Conservation (phyloP, 2,888 invertebrate species). For the Hydriomena furcata region DNA sequence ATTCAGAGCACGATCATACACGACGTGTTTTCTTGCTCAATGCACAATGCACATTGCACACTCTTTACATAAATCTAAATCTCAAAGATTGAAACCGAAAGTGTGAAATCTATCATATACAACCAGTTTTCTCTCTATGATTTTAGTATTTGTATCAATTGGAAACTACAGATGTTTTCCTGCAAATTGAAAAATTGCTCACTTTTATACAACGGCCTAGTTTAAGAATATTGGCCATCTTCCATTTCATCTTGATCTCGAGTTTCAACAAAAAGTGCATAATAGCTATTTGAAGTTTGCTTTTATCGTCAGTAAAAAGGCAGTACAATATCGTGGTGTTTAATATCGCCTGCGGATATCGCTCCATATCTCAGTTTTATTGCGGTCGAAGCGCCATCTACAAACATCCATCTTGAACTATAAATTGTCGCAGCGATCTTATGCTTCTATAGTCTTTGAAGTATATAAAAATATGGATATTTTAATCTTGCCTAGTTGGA, state of each 20-base stretch:
- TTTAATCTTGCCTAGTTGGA: neutral
- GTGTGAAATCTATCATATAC: no score
- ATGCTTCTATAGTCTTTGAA: slow-evolving; percentile 2
- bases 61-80: no score
- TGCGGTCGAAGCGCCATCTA: slow-evolving; percentile 23
- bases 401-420: slow-evolving; percentile 9
- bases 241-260: slow-evolving; percentile 6
- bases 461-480: neutral
- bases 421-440: slow-evolving; percentile 1
- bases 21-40: no score
- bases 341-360: slow-evolving; percentile 31
- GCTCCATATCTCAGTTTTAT: slow-evolving; percentile 44
- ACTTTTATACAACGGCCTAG: neutral
- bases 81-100: no score
- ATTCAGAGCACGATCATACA: no score
- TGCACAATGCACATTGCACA: no score
- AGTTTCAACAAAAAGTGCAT: slow-evolving; percentile 2
- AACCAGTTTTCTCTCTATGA: no score
- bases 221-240: slow-evolving; percentile 6
- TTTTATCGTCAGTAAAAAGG: slow-evolving; percentile 1
- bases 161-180: neutral
- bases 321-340: slow-evolving; percentile 1
- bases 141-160: no score
- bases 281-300: neutral
- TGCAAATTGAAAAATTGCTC: neutral